Evolutionary conservation across 2,113 vertebrate genomes (phyloP).

Genomic region (Psittacara wagleri): DNA sequence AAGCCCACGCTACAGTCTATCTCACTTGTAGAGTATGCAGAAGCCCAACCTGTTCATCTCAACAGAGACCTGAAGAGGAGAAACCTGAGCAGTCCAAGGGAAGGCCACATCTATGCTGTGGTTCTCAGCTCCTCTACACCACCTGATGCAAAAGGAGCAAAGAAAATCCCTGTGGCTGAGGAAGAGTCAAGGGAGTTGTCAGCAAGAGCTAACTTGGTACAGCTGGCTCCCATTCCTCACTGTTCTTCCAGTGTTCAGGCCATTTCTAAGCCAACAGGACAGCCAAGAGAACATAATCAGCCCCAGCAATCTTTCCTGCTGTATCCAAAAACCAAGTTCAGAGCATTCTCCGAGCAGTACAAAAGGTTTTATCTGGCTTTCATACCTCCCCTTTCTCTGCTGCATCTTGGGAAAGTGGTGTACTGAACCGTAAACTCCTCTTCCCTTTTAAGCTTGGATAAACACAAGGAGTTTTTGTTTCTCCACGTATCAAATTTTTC

Average conservation of each 20-base stretch:
- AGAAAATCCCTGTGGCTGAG: neutral
- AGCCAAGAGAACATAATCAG: neutral
- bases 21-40: neutral
- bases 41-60: neutral
- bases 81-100: neutral
- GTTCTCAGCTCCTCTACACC: neutral
- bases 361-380: neutral
- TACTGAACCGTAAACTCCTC: neutral
- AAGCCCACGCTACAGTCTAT: neutral
- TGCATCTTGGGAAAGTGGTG: neutral
- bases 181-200: neutral
- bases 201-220: neutral
- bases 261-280: neutral
- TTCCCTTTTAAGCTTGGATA: neutral
- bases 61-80: neutral
- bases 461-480: neutral
- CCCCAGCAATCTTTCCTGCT: neutral
- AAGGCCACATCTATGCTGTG: neutral
- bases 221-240: neutral
- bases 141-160: neutral
- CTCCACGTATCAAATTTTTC: neutral
- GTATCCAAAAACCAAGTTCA: neutral
- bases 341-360: neutral
- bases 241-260: neutral
- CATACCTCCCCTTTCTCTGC: neutral